Evolutionary conservation across 1,140 invertebrate genomes (phyloP).

Genomic region (Zophobas morio): DNA sequence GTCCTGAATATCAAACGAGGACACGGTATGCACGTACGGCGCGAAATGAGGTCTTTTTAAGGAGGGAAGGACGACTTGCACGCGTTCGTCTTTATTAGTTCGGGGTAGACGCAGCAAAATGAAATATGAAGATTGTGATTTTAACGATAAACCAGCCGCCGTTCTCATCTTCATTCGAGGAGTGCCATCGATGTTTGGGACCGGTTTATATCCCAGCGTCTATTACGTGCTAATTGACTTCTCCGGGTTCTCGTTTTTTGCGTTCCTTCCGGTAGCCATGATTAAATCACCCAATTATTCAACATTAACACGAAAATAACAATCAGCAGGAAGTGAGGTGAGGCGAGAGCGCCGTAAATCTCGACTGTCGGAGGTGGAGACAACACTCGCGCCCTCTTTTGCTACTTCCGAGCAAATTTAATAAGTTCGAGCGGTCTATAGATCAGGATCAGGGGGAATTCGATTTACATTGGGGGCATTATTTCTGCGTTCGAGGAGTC

Average conservation of each 20-base stretch:
- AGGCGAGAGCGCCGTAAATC: conserved; percentile 1
- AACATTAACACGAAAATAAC: conserved; percentile 16
- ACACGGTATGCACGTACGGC: too few species aligned
- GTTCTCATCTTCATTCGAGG: conserved; percentile 11
- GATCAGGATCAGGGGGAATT: conserved; percentile 30
- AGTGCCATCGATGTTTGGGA: conserved; percentile 4
- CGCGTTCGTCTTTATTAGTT: conserved; percentile 25
- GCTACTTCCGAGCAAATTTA: conserved; percentile 22
- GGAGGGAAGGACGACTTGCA: not conserved
- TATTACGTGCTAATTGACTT: conserved; percentile 28
- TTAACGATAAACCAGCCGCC: conserved; percentile 21
- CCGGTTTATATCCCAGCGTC: conserved; percentile 7
- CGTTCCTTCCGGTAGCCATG: not conserved
- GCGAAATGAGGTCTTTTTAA: too few species aligned
- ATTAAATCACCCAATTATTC: conserved; percentile 21
- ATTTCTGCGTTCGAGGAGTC: not conserved
- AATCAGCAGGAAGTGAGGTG: not conserved
- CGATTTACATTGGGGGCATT: conserved; percentile 14
- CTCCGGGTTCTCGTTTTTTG: conserved; percentile 5
- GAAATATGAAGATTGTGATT: conserved; percentile 33
- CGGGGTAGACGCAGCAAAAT: conserved; percentile 5
- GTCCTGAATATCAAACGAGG: conserved; percentile 45
- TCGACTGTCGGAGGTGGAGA: not conserved
- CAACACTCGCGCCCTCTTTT: conserved; percentile 5
- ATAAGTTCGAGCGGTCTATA: conserved; percentile 30